Evolutionary conservation across 2,888 invertebrate genomes (phyloP).

Genomic region (Sarcophaga rosellei): DNA sequence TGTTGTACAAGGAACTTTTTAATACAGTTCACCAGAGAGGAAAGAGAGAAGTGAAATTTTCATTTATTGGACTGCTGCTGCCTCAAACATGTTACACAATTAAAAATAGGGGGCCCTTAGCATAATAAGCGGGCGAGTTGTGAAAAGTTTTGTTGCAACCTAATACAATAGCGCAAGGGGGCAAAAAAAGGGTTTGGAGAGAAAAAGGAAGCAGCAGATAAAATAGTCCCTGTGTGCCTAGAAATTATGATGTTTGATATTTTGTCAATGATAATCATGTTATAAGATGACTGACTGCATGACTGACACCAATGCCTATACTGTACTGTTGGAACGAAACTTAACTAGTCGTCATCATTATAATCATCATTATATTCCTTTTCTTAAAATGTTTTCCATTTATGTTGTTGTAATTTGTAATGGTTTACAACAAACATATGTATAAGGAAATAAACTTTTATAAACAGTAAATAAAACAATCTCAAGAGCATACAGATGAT

Average conservation of each 20-base stretch:
- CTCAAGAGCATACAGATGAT: no score
- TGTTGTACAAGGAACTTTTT: slow-evolving; percentile 21
- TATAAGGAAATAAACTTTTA: no score
- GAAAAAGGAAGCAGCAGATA: not conserved
- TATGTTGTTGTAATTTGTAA: no score
- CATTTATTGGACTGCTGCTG: not conserved
- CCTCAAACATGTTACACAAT: slow-evolving; percentile 14
- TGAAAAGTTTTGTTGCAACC: no score
- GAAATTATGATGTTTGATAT: slow-evolving; percentile 53
- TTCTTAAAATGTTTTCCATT: no score
- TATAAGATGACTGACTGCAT: not conserved
- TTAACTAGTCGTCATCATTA: no score
- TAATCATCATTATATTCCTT: no score
- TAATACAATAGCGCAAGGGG: no score
- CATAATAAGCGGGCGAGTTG: not conserved
- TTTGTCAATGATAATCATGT: slow-evolving; percentile 40
- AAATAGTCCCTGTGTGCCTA: not conserved
- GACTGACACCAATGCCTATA: no score
- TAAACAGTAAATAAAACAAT: no score
- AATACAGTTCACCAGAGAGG: slow-evolving; percentile 24
- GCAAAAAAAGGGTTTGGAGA: not conserved
- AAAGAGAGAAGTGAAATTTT: not conserved
- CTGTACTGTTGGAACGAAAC: no score
- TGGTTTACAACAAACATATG: no score
- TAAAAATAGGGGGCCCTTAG: not conserved